A percentile compares a stretch with the other conserved stretches of the same genome.
Evolutionary conservation across 2,797 vertebrate species (phyloP).

Genomic region (Gallinago stenura): DNA sequence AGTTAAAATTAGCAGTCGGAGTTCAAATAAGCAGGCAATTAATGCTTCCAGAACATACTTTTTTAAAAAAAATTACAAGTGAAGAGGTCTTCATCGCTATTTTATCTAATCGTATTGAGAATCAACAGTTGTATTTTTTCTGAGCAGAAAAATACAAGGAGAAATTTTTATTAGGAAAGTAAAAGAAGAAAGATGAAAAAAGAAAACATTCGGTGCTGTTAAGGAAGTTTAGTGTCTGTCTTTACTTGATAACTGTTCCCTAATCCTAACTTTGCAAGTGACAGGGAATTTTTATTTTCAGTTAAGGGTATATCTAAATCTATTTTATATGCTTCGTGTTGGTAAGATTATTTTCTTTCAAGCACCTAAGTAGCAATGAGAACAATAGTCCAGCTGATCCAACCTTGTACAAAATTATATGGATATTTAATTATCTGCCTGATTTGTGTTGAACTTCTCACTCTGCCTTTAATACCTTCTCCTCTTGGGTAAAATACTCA

Average conservation of each 20-base stretch:
- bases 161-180: background rate
- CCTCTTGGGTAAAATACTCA: background rate
- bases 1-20: background rate
- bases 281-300: background rate
- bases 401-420: background rate
- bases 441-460: background rate
- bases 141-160: background rate
- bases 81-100: background rate
- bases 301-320: background rate
- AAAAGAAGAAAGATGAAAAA: background rate
- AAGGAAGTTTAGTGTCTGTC: background rate
- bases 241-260: background rate
- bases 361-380: background rate
- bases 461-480: background rate
- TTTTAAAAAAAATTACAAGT: background rate
- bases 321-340: background rate
- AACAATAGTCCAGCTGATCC: background rate
- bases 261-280: background rate
- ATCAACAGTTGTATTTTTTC: background rate
- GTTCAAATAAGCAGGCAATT: background rate
- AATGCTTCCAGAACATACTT: background rate
- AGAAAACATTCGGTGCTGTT: background rate
- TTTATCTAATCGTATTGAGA: background rate
- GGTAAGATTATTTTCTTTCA: background rate
- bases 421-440: background rate